Conservation (phyloP, 2,113 vertebrate genomes). For the Anolis carolinensis region DNA sequence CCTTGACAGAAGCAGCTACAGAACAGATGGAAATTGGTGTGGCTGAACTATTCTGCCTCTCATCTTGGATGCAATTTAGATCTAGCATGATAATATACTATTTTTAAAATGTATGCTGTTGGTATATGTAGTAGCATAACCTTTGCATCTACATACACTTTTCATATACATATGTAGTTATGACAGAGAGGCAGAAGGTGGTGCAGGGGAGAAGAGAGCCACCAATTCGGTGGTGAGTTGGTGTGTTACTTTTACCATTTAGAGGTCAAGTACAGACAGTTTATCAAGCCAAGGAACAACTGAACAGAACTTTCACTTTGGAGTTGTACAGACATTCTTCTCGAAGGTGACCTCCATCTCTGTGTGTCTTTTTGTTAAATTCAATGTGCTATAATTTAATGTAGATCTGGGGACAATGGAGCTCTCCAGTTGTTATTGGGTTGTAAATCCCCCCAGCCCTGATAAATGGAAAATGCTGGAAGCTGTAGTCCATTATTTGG, state of each 20-base stretch:
- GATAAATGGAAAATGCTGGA: not conserved
- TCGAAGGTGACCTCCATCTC: not conserved
- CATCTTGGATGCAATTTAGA: not conserved
- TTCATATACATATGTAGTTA: not conserved
- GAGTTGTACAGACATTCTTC: not conserved
- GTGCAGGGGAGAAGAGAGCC: not conserved
- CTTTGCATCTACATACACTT: rapidly evolving
- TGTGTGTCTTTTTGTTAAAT: not conserved
- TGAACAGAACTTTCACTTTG: not conserved
- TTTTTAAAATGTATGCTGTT: not conserved
- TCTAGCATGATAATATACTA: not conserved
- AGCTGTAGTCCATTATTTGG: too few relatives aligned
- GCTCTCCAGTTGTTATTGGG: not conserved
- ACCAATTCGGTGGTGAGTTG: rapidly evolving
- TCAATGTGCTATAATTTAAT: not conserved
- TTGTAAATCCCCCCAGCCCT: not conserved
- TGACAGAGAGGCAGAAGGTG: not conserved
- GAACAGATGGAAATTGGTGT: conserved; percentile 65
- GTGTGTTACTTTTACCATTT: not conserved
- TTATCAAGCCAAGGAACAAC: not conserved
- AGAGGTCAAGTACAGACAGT: not conserved
- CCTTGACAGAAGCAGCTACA: conserved; percentile 66
- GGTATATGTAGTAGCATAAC: not conserved
- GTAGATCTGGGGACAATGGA: not conserved
- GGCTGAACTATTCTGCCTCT: conserved; percentile 40